Base-by-base conservation (phyloP, 2,797 vertebrate species). In the Rhyacichthys aspro region DNA sequence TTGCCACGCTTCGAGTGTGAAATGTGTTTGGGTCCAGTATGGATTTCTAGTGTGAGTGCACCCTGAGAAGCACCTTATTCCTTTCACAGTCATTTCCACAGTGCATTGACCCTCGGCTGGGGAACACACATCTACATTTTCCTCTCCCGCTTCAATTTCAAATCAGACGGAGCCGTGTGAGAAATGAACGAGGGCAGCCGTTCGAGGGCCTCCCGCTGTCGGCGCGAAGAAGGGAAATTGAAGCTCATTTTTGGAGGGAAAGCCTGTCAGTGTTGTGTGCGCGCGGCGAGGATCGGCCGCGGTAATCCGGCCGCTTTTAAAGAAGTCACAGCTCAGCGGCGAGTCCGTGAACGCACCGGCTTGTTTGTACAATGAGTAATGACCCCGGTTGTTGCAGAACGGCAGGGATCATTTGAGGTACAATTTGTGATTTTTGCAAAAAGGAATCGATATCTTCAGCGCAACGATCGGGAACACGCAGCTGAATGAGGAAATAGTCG, bases 361-460 rank as follows among this genome's bases (percentile, higher is more conserved):
- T 78, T 78, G 81, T 84, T 88, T 88, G 61, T 47, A 66, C 78
- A 74, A 72, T 77, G 74, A 77, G 52, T 77, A 78, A 85, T 72
- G 78, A 76, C 65, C 66, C 33, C 17, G 62, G 61, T 72, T 79
- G 59, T 69, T 72, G 5, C 15, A 65, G 53, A 86, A 78, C 55
- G 1, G 72, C 66, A 6, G 63, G 73, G 67, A 76, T 69, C 23
- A 56, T 77, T 85, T 78, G 19, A 61, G 43, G 56, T 64, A 56
- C 66, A 36, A 74, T 85, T 74, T 76, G 53, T 79, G 60, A 71
- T 74, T 86, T n/a, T 82, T 87, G 43, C 50, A 43, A 8, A 54
- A 67, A 70, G 62, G 56, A 81, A 82, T 85, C 72, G 45, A 79
- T 69, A 37, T 59, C 47, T 57, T 38, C 55, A 41, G 36, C 60